Evolutionary conservation across 2,113 vertebrate genomes (phyloP).

Genomic region (Heterotis niloticus): DNA sequence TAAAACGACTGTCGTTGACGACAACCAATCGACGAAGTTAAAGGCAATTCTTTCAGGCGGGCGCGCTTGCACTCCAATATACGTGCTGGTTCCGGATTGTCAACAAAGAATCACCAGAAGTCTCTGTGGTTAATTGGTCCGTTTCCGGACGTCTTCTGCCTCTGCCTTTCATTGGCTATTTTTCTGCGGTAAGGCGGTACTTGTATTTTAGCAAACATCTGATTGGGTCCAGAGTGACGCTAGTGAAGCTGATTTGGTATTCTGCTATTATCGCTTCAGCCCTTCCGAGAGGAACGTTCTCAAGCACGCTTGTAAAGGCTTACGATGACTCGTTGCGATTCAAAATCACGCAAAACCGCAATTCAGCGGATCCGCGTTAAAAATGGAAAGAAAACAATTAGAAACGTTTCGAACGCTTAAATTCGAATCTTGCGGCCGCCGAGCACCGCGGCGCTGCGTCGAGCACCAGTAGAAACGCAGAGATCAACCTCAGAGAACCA

Average conservation of each 20-base stretch:
- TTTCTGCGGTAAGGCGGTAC: background rate
- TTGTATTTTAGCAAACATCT: background rate
- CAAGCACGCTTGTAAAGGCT: background rate
- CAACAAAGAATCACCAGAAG: slow-evolving; percentile 1
- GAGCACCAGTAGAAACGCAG: slow-evolving; percentile 16
- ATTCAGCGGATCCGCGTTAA: too few relatives aligned
- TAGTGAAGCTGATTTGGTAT: slow-evolving; percentile 1
- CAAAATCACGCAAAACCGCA: too few relatives aligned
- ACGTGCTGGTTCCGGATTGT: background rate
- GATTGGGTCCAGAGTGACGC: background rate
- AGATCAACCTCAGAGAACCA: slow-evolving; percentile 16
- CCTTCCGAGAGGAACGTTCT: background rate
- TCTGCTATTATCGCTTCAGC: background rate
- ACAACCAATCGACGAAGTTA: slow-evolving; percentile 23
- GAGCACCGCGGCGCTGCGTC: slow-evolving; percentile 11
- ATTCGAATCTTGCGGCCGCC: slow-evolving; percentile 3
- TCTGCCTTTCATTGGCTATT: slow-evolving; percentile 10
- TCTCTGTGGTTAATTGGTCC: background rate
- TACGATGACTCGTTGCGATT: too few relatives aligned
- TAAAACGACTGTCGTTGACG: slow-evolving; percentile 15
- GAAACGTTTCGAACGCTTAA: background rate
- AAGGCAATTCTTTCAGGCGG: background rate
- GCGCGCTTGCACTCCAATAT: background rate
- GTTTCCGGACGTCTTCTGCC: too few relatives aligned
- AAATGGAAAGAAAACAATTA: too few relatives aligned